These are phyloP conservation scores for Campoletis sonorensis DNA, from an alignment of 1,140 invertebrate genomes.

Conservation along the genomic window DNA sequence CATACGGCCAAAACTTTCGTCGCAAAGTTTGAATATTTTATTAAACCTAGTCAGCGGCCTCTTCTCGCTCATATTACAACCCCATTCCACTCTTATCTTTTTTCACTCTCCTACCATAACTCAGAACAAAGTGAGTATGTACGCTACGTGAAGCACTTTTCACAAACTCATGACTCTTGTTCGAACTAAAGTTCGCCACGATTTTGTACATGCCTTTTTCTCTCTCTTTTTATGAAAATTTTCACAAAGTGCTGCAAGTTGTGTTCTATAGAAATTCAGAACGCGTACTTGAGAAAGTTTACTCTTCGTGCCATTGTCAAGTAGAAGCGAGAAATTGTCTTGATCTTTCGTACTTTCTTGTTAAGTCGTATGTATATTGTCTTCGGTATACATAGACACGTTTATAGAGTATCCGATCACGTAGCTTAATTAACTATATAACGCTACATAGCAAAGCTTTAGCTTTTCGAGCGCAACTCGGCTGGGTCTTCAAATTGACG, in stretches of 20 bases:
- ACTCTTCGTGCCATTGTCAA: background rate
- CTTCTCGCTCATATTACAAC: constrained; percentile 30
- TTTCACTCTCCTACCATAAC: background rate
- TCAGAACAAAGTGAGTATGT: constrained; percentile 9
- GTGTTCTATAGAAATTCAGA: constrained; percentile 17
- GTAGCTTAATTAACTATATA: constrained; percentile 43
- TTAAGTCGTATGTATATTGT: background rate
- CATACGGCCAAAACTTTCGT: constrained; percentile 18
- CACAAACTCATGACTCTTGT: background rate
- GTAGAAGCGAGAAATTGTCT: background rate
- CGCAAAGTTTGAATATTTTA: constrained; percentile 43
- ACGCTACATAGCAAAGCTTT: background rate
- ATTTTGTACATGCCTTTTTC: background rate
- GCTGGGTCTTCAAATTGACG: constrained; percentile 38
- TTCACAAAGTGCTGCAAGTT: background rate
- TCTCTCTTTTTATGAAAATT: constrained; percentile 4
- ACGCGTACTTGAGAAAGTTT: constrained; percentile 7
- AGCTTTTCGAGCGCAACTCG: background rate
- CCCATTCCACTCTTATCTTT: background rate
- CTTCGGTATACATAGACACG: background rate
- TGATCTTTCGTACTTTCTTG: background rate
- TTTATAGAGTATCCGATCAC: constrained; percentile 28
- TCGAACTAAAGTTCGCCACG: background rate
- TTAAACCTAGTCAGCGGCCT: constrained; percentile 32
- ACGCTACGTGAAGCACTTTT: background rate